phyloP scores from a whole-genome alignment of 2,113 vertebrate species.

The Capreolus pygargus region DNA sequence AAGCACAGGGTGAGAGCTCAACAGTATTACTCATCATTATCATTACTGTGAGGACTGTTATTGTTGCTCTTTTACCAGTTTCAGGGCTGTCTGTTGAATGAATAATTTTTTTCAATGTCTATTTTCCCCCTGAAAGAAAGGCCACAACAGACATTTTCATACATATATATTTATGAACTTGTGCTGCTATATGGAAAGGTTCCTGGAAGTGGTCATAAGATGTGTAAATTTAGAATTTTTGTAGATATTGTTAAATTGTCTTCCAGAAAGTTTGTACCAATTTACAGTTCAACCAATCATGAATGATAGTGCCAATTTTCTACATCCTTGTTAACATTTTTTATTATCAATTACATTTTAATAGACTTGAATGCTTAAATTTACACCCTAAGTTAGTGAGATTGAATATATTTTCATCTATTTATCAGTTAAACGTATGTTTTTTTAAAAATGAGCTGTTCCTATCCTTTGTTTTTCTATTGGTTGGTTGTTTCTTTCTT shows the following conservation, averaged over 20 bases:
- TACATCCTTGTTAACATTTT: neutral
- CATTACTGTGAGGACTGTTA: neutral
- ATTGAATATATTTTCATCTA: neutral
- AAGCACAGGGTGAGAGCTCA: neutral
- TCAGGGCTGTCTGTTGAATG: neutral
- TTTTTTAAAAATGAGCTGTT: neutral
- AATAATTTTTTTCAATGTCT: neutral
- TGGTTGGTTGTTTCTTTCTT: neutral
- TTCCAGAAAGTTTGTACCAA: neutral
- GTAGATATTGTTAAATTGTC: neutral
- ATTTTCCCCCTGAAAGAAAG: neutral
- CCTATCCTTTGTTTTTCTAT: neutral
- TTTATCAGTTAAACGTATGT: slow-evolving; percentile 15
- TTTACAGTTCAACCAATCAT: neutral
- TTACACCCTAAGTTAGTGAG: neutral
- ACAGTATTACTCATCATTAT: no score
- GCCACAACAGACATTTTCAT: neutral
- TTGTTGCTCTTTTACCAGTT: neutral
- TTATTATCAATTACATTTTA: neutral
- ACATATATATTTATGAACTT: neutral
- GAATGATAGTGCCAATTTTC: neutral
- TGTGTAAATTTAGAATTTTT: neutral
- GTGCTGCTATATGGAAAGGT: neutral
- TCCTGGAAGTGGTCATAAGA: neutral
- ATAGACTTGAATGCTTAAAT: neutral